Conservation (phyloP, 2,888 invertebrate genomes). For the Nomada hirtipes region DNA sequence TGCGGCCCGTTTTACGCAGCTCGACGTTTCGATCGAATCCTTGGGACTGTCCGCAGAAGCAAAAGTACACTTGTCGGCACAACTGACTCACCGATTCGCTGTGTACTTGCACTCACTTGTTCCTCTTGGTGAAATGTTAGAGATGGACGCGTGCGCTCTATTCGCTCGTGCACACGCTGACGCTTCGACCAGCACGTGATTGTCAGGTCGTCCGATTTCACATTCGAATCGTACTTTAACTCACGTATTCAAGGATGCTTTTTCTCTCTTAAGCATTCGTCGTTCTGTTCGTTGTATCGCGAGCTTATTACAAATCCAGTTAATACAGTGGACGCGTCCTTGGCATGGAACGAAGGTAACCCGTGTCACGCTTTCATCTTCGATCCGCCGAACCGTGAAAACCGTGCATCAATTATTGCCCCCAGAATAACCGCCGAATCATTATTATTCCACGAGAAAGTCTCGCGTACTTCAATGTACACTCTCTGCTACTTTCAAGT, state of each 20-base stretch:
- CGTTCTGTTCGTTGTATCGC: neutral
- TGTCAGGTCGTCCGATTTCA: conserved; percentile 1
- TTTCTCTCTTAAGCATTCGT: neutral
- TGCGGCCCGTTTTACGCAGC: conserved; percentile 22
- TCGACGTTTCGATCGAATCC: conserved; percentile 19
- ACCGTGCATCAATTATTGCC: neutral
- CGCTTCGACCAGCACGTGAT: conserved; percentile 20
- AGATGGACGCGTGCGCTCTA: conserved; percentile 1
- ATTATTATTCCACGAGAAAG: conserved; percentile 6
- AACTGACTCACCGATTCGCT: conserved; percentile 16
- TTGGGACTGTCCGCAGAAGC: conserved; percentile 25
- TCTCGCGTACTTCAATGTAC: neutral
- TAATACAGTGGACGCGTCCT: neutral
- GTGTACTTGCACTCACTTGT: conserved; percentile 12
- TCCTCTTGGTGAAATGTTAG: conserved; percentile 13
- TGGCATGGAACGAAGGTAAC: neutral
- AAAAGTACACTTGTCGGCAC: conserved; percentile 23
- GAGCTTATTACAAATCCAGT: neutral
- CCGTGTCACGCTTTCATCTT: neutral
- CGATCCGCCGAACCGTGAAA: neutral
- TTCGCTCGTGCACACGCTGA: conserved; percentile 6
- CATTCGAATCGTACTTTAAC: neutral
- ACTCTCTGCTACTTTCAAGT: conserved; percentile 2
- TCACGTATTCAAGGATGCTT: neutral
- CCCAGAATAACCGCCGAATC: neutral